Conservation (phyloP, 2,888 invertebrate genomes). For the Caenorhabditis sp. region DNA sequence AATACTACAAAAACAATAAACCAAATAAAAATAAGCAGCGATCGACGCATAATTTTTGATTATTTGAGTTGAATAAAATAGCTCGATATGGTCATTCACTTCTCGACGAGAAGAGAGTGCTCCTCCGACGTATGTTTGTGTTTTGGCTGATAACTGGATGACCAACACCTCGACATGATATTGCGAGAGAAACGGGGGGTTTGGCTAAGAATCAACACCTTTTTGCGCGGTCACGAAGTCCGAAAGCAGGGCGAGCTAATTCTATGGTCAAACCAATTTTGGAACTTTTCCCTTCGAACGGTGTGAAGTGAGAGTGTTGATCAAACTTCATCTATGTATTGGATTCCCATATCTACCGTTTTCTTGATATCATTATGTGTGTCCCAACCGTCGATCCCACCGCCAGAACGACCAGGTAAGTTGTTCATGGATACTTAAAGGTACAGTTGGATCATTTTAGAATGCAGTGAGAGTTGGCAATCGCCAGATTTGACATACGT, state of each 20-base stretch:
- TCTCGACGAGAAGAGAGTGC: background rate
- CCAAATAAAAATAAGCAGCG: slow-evolving; percentile 37
- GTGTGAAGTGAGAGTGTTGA: slow-evolving; percentile 19
- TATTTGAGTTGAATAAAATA: slow-evolving; percentile 19
- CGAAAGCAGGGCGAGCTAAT: slow-evolving; percentile 40
- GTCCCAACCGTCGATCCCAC: slow-evolving; percentile 70
- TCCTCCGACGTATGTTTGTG: slow-evolving; percentile 38
- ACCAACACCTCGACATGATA: slow-evolving; percentile 56
- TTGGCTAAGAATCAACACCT: slow-evolving; percentile 58
- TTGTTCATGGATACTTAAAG: background rate
- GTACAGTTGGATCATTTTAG: slow-evolving; percentile 38
- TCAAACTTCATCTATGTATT: slow-evolving; percentile 45
- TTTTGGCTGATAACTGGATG: slow-evolving; percentile 63
- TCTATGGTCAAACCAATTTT: slow-evolving; percentile 58
- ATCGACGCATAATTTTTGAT: slow-evolving; percentile 41
- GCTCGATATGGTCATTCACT: slow-evolving; percentile 37
- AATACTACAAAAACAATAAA: slow-evolving; percentile 44
- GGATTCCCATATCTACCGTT: slow-evolving; percentile 15
- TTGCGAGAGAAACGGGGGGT: background rate
- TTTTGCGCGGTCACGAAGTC: slow-evolving; percentile 65
- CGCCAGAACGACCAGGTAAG: slow-evolving; percentile 72
- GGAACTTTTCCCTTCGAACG: slow-evolving; percentile 40
- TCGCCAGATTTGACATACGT: slow-evolving; percentile 76
- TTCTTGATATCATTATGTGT: slow-evolving; percentile 15
- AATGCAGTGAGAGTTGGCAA: slow-evolving; percentile 76